A percentile compares a stretch with the other conserved stretches of the same genome.
phyloP scores from a whole-genome alignment of 2,113 vertebrate genomes.

The Diadophis punctatus region DNA sequence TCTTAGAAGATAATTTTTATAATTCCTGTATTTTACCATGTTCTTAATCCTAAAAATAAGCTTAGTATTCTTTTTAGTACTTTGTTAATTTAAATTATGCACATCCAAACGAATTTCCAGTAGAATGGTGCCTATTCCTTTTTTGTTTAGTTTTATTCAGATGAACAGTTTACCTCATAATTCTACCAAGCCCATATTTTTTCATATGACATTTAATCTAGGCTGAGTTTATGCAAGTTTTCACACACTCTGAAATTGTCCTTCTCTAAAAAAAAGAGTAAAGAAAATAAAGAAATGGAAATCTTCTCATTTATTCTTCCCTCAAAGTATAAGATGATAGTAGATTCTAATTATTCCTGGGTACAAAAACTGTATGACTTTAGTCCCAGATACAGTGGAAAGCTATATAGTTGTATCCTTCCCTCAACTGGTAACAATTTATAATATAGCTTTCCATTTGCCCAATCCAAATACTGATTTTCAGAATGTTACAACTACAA shows the following conservation, averaged over 20 bases:
- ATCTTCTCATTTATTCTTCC: not conserved
- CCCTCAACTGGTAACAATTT: not conserved
- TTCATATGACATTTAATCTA: not conserved
- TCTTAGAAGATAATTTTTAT: not conserved
- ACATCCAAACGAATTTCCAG: not conserved
- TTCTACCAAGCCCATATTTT: not conserved
- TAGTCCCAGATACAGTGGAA: not conserved
- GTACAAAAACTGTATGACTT: not conserved
- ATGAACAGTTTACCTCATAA: not conserved
- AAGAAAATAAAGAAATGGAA: not conserved
- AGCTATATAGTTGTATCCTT: not conserved
- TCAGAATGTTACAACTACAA: not conserved
- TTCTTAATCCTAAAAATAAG: not conserved
- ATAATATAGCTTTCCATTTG: not conserved
- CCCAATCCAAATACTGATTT: not conserved
- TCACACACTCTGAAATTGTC: not conserved
- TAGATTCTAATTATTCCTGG: not conserved
- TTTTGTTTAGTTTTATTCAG: not conserved
- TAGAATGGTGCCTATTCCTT: not conserved
- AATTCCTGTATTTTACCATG: not conserved
- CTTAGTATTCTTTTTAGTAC: not conserved
- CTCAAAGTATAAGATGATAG: not conserved
- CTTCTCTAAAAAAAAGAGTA: not conserved
- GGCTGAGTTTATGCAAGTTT: not conserved
- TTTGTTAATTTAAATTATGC: not conserved